Evolutionary conservation across 1,140 invertebrate genomes (phyloP), one percentile per base, ranked within the genome.

Genomic region (Aphelinus certus): DNA sequence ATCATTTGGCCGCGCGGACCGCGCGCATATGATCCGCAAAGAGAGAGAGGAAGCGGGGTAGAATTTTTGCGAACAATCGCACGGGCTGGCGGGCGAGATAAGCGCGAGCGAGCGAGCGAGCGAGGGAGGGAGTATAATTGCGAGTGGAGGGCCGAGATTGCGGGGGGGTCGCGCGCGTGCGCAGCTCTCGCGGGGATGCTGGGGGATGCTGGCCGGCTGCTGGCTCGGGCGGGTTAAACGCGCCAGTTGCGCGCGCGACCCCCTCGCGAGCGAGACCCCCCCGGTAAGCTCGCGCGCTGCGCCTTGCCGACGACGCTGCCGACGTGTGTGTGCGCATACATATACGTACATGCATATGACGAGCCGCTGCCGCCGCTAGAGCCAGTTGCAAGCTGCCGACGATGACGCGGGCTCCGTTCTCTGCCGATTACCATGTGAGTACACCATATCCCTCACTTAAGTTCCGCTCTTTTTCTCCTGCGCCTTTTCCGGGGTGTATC

Each of bases 201-300:
- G 81, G 81, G 83, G 81, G 83, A 26, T n/a, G 26, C 82, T 84
- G 82, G 80, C 81, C 79, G 83, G 83, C 81, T 81, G 81, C 81
- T 26, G 26, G 81, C 77, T 53, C 58, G 2, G 81, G 81, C 79
- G 80, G 75, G 78, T 78, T 75, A 76, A 74, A 81, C 78, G 79
- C 82, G 80, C 81, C 83, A 85, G 84, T 85, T 83, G 79, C 79
- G 79, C 82, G 82, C 84, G 83, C 83, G 83, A 85, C 79, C 80
- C 81, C 77, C 78, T 77, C 79, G 79, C 78, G 7, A 26, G 2
- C 64, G 67, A 64, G 69, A 42, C 51, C 26, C 42, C 72, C 58
- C 65, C 48, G 9, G 46, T 53, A 70, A 67, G 53, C 57, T 45
- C 9, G 45, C 5, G 26, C 48, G 10, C 46, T 51, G 45, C 9